Conservation (phyloP, 2,888 invertebrate genomes). For the Vanessa cardui region DNA sequence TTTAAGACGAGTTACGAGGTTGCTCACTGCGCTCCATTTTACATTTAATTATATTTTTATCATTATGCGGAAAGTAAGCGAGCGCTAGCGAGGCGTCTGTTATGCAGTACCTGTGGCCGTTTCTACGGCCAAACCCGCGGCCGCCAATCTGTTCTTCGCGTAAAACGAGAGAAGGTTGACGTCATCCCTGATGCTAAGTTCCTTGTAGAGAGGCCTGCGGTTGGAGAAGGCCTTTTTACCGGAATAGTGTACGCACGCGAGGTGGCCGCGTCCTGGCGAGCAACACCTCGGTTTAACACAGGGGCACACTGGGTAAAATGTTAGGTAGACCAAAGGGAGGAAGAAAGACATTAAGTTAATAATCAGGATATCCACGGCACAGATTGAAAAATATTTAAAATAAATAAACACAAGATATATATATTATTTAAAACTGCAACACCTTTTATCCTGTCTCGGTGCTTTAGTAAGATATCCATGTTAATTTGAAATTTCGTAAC, state of each 20-base stretch:
- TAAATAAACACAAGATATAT: neutral
- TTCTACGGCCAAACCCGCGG: conserved; percentile 79
- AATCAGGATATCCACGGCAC: neutral
- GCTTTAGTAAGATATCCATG: conserved; percentile 3
- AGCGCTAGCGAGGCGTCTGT: conserved; percentile 67
- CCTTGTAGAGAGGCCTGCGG: conserved; percentile 87
- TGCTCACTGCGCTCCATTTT: conserved; percentile 52
- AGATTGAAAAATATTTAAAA: neutral
- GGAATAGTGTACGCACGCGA: conserved; percentile 92
- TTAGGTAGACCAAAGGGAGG: conserved; percentile 49
- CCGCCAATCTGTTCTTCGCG: conserved; percentile 89
- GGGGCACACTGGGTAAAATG: conserved; percentile 66
- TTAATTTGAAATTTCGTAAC: neutral
- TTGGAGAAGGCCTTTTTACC: conserved; percentile 90
- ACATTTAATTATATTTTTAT: conserved; percentile 58
- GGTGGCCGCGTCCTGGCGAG: conserved; percentile 89
- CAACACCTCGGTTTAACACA: conserved; percentile 74
- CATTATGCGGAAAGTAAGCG: conserved; percentile 74
- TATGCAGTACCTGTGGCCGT: conserved; percentile 77
- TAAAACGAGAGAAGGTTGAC: conserved; percentile 94
- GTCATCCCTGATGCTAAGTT: conserved; percentile 91
- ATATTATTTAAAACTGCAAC: conserved; percentile 6
- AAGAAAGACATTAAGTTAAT: conserved; percentile 22
- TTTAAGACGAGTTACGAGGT: conserved; percentile 46
- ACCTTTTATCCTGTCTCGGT: conserved; percentile 1